A percentile compares a stretch with the other conserved stretches of the same genome.
Conservation (phyloP, 30 jellyfish, hydroid and myxozoan species). For the Cassiopea andromeda region DNA sequence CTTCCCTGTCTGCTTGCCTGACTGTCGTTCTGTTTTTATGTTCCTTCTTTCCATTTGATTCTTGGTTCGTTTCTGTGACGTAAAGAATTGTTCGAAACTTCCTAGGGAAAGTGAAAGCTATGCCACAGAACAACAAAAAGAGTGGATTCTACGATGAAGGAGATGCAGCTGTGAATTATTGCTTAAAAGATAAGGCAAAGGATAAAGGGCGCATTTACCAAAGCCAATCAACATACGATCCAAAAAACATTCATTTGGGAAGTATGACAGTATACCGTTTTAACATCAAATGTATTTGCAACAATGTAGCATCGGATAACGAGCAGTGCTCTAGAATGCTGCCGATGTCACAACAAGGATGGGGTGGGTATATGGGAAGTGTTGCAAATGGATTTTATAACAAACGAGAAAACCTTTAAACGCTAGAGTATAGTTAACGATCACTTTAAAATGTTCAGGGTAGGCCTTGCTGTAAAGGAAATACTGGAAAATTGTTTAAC, state of each 20-base stretch:
- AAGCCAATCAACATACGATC: slow-evolving; percentile 75
- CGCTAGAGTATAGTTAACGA: background rate
- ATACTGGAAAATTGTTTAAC: background rate
- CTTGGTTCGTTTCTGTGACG: background rate
- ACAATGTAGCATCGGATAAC: slow-evolving; percentile 2
- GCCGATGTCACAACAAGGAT: slow-evolving; percentile 92
- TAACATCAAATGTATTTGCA: slow-evolving; percentile 84
- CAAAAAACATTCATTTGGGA: slow-evolving; percentile 81
- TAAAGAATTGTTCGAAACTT: background rate
- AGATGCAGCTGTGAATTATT: slow-evolving; percentile 91
- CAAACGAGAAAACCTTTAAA: slow-evolving; percentile 18
- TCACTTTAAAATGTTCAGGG: background rate
- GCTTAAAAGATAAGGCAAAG: slow-evolving; percentile 72
- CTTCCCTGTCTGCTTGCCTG: background rate
- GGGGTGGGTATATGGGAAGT: slow-evolving; percentile 99
- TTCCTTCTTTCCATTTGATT: background rate
- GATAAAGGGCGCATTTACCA: slow-evolving; percentile 49
- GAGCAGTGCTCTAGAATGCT: slow-evolving; percentile 83
- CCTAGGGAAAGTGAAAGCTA: slow-evolving; percentile 71
- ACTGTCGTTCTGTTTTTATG: background rate
- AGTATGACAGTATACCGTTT: slow-evolving; percentile 82
- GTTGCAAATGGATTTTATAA: slow-evolving; percentile 87
- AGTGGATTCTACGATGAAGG: slow-evolving; percentile 93
- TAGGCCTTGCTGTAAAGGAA: background rate
- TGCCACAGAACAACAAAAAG: slow-evolving; percentile 38